Evolutionary conservation across 2,113 vertebrate genomes (phyloP).

Genomic region (Amia ocellicauda): DNA sequence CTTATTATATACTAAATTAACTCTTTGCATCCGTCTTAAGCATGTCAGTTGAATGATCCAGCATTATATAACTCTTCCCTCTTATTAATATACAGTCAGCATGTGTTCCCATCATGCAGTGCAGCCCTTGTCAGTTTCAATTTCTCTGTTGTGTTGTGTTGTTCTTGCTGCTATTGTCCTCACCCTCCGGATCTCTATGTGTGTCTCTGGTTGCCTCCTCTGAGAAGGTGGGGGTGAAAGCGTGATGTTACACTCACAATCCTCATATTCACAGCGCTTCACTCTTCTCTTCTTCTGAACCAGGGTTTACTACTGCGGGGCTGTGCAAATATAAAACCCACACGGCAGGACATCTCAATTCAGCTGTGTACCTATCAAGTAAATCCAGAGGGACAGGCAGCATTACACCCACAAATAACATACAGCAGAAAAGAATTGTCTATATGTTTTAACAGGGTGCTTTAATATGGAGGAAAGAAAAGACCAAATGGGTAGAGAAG

Average conservation of each 20-base stretch:
- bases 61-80: neutral
- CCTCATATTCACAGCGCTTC: no score
- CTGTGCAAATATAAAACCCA: neutral
- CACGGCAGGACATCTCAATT: neutral
- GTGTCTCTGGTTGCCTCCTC: neutral
- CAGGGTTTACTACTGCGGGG: neutral
- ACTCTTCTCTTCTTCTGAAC: neutral
- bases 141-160: neutral
- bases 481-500: neutral
- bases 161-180: neutral
- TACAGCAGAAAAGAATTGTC: neutral
- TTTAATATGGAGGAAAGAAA: no score
- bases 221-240: neutral
- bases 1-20: neutral
- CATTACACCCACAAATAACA: neutral
- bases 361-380: neutral
- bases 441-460: no score
- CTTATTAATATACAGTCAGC: slow-evolving; percentile 7
- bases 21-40: neutral
- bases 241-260: no score
- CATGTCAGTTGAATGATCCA: neutral
- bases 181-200: neutral
- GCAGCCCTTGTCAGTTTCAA: slow-evolving; percentile 3
- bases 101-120: slow-evolving; percentile 1
- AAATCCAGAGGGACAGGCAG: neutral